phyloP scores from a whole-genome alignment of 2,797 vertebrate species.

The Falco naumanni region DNA sequence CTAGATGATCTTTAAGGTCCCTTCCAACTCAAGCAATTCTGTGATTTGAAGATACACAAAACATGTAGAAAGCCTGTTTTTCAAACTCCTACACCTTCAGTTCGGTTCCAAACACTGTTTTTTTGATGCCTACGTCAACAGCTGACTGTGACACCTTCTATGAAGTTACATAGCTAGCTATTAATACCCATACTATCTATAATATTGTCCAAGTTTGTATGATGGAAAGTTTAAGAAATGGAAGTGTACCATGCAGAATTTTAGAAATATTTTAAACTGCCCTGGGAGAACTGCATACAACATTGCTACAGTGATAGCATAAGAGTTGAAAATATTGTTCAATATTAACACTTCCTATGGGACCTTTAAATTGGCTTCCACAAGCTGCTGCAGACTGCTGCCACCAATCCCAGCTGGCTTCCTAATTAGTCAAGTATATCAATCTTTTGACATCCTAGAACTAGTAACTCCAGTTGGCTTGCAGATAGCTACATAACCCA shows the following conservation, averaged over 20 bases:
- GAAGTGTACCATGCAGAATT: not conserved
- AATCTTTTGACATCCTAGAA: conserved; percentile 10
- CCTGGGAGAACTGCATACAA: not conserved
- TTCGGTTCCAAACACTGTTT: not conserved
- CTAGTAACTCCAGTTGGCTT: not conserved
- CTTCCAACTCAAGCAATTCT: too few relatives aligned
- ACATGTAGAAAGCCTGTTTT: not conserved
- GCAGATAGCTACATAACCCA: not conserved
- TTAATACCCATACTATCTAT: not conserved
- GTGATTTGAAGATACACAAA: not conserved
- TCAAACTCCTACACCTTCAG: not conserved
- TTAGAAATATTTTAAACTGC: not conserved
- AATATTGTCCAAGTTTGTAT: not conserved
- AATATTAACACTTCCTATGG: not conserved
- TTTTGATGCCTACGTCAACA: not conserved
- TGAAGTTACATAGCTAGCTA: not conserved
- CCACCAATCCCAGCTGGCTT: not conserved
- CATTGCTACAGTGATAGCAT: not conserved
- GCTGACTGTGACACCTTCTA: not conserved
- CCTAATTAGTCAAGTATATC: conserved; percentile 38
- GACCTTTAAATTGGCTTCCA: not conserved
- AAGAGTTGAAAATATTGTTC: conserved; percentile 7
- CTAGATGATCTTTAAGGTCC: too few relatives aligned
- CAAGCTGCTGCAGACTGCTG: not conserved
- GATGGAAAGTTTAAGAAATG: not conserved